Evolutionary conservation across 2,888 invertebrate genomes (phyloP).

Genomic region (Apodemia duryi): DNA sequence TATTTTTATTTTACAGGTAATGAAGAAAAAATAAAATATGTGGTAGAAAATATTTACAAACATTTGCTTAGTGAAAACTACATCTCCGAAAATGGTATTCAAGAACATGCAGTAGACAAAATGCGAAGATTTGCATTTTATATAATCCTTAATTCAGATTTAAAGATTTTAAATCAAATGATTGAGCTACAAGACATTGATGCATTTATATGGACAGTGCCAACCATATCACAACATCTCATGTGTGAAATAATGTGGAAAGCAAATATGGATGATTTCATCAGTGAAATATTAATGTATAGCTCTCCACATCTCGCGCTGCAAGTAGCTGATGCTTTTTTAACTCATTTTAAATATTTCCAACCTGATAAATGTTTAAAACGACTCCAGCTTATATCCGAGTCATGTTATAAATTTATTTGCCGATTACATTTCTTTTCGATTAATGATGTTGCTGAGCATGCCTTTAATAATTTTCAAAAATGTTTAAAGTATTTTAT

Average conservation of each 20-base stretch:
- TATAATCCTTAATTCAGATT: constrained; percentile 56
- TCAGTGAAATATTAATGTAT: constrained; percentile 54
- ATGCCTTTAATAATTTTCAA: constrained; percentile 45
- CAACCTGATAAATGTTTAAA: constrained; percentile 47
- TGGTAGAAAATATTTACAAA: constrained; percentile 42
- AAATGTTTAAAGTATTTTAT: constrained; percentile 51
- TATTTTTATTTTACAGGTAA: too few relatives aligned
- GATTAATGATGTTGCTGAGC: constrained; percentile 38
- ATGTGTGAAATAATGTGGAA: constrained; percentile 64
- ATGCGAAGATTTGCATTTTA: constrained; percentile 57
- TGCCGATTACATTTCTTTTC: constrained; percentile 53
- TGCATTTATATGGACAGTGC: constrained; percentile 55
- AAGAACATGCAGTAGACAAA: constrained; percentile 35
- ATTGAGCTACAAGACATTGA: constrained; percentile 53
- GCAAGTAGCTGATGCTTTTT: constrained; percentile 51
- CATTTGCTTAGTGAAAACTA: constrained; percentile 52
- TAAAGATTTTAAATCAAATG: constrained; percentile 50
- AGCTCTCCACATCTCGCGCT: constrained; percentile 51
- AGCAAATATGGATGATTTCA: constrained; percentile 52
- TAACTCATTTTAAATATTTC: constrained; percentile 55
- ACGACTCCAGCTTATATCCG: constrained; percentile 45
- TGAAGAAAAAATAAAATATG: too few relatives aligned
- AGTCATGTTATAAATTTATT: constrained; percentile 50
- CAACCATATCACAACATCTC: constrained; percentile 55
- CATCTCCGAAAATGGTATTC: constrained; percentile 38